These are phyloP conservation scores for Melanophora roralis DNA, from an alignment of 2,888 invertebrate species.

Conservation along the genomic window DNA sequence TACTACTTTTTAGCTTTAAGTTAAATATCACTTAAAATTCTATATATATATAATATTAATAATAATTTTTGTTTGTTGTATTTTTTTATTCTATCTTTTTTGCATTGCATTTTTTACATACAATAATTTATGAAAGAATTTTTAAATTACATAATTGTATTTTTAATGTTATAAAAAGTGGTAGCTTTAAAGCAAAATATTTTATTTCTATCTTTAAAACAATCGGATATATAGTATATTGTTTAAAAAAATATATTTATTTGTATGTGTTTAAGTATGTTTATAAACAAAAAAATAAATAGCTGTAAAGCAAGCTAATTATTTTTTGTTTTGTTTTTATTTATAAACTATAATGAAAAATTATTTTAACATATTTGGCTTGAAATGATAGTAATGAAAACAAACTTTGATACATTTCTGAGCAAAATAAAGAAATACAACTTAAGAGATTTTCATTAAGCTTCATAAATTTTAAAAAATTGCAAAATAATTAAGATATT, in stretches of 20 bases:
- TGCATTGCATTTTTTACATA: slow-evolving; percentile 16
- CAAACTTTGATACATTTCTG: slow-evolving; percentile 14
- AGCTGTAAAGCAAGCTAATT: too few species aligned
- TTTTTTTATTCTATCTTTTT: slow-evolving; percentile 12
- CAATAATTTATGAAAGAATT: slow-evolving; percentile 32
- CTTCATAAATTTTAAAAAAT: background rate
- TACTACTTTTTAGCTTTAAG: slow-evolving; percentile 61
- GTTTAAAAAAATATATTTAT: slow-evolving; percentile 14
- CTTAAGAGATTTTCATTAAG: slow-evolving; percentile 22
- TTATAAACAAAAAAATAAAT: background rate
- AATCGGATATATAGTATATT: slow-evolving; percentile 22
- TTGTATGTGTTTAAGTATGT: background rate
- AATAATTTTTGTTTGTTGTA: slow-evolving; percentile 40
- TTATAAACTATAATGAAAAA: slow-evolving; percentile 24
- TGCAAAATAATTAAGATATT: background rate
- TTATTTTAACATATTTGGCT: slow-evolving; percentile 61
- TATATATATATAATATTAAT: slow-evolving; percentile 46
- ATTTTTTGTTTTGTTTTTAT: background rate
- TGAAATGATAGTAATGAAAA: slow-evolving; percentile 38
- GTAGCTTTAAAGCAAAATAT: slow-evolving; percentile 26
- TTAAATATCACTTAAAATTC: slow-evolving; percentile 62
- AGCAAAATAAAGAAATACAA: slow-evolving; percentile 34
- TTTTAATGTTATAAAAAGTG: slow-evolving; percentile 24
- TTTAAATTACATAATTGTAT: slow-evolving; percentile 26
- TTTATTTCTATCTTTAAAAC: slow-evolving; percentile 5